Evolutionary conservation across 1,140 invertebrate species (phyloP), one percentile per base, ranked within the genome.

Genomic region (Drosophila parvula): DNA sequence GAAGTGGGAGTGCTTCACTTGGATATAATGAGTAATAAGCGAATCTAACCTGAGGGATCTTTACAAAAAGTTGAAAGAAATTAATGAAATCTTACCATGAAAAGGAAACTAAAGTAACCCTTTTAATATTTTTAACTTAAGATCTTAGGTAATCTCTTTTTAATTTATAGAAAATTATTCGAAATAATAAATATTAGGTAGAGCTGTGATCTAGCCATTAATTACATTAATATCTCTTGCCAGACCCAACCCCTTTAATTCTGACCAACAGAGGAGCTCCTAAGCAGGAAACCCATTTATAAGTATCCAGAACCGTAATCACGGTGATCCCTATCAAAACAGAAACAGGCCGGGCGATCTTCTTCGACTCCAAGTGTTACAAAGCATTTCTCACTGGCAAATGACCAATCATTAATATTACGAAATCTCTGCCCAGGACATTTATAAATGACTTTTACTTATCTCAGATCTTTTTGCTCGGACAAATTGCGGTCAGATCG

Each of bases 381-480:
- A 14, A 47, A 69, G 14, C 74, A 77, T 68, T 77, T 69, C 32
- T 69, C 22, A 18, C 22, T 59, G 59, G 62, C 51, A 88, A 83
- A 88, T 88, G 83, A 88, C 83, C 83, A 50, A 89, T 88, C 83
- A 88, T 88, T 88, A 79, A 88, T 86, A 79, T 77, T 18, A 76
- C 12, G 16, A 58, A 74, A 79, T 83, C 65, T 51, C 62, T 9
- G 70, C 16, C 12, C 56, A 68, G 82, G 83, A 86, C 83, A 78
- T 83, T 88, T 83, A 86, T 74, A 88, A 88, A 88, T 88, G 84
- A 82, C 68, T 80, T 78, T 58, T 40, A 9, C 48, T 60, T 55
- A 84, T 74, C 60, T 67, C 8, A 5, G 5, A 55, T 59, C 73
- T 45, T 58, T 51, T 60, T 36, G 44, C 53, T 80, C 40, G 78